A percentile compares a stretch with the other conserved stretches of the same genome.
These are phyloP conservation scores for Anaspis maculata DNA, from an alignment of 2,888 invertebrate genomes.

Conservation along the genomic window DNA sequence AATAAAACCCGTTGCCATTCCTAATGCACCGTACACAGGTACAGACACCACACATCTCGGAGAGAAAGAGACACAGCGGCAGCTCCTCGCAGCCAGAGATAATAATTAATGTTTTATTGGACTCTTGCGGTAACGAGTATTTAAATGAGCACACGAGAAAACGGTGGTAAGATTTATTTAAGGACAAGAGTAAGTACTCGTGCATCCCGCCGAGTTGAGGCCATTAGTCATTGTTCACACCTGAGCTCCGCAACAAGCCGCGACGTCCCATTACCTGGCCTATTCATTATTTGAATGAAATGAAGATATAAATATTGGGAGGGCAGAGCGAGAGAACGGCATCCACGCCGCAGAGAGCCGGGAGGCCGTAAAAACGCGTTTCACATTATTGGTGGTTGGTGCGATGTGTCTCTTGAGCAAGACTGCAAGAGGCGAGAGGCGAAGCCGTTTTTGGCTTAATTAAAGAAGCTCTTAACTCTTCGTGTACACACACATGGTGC, in stretches of 20 bases:
- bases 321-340: too few species aligned
- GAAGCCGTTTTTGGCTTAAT: too few species aligned
- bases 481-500: too few species aligned
- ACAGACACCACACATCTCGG: too few species aligned
- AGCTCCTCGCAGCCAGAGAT: too few species aligned
- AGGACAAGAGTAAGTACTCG: constrained; percentile 23
- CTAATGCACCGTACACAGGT: not conserved
- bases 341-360: too few species aligned
- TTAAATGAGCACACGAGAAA: constrained; percentile 18
- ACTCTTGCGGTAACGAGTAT: constrained; percentile 15
- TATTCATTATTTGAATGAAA: constrained; percentile 19
- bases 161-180: constrained; percentile 19
- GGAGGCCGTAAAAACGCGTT: too few species aligned
- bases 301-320: constrained; percentile 18
- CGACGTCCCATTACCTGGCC: constrained; percentile 19
- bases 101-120: constrained; percentile 15
- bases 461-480: too few species aligned
- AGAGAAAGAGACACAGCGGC: too few species aligned
- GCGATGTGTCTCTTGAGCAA: too few species aligned
- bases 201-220: constrained; percentile 22
- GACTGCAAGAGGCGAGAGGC: too few species aligned
- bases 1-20: not conserved
- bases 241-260: constrained; percentile 20
- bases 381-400: too few species aligned
- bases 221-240: constrained; percentile 27